These are phyloP conservation scores for Ptilonorhynchus violaceus DNA, from an alignment of 2,113 vertebrate species.

Conservation along the genomic window DNA sequence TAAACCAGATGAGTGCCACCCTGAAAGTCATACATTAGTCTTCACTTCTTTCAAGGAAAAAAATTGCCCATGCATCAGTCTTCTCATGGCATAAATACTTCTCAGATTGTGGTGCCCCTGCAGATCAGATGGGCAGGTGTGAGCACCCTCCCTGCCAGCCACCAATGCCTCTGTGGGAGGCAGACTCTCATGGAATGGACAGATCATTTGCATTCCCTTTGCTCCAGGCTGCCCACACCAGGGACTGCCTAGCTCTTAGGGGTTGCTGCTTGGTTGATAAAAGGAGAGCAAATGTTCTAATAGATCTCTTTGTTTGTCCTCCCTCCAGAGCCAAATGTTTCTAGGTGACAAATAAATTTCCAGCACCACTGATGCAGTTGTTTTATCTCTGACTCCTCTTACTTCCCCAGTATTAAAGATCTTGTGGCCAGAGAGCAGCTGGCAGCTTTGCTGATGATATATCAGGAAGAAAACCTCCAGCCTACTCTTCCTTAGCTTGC, in stretches of 20 bases:
- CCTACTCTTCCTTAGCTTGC: background rate
- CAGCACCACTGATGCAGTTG: background rate
- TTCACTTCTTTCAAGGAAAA: background rate
- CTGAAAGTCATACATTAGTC: background rate
- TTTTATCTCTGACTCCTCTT: background rate
- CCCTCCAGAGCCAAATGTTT: background rate
- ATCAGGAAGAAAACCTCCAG: background rate
- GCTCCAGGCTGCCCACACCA: background rate
- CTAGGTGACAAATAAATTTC: background rate
- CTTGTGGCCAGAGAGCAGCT: background rate
- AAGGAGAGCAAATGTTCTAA: background rate
- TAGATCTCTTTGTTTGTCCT: background rate
- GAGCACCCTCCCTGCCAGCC: background rate
- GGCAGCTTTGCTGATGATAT: background rate
- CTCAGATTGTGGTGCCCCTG: background rate
- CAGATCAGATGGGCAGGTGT: background rate
- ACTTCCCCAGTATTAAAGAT: background rate
- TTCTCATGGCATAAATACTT: background rate
- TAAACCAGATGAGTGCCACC: background rate
- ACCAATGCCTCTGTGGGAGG: background rate
- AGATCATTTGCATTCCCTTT: background rate
- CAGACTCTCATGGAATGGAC: background rate
- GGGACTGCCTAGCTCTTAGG: background rate
- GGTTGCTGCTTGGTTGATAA: background rate
- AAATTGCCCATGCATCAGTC: background rate